These are phyloP conservation scores for Notodonta ziczac DNA, from an alignment of 2,888 invertebrate genomes.

Conservation along the genomic window DNA sequence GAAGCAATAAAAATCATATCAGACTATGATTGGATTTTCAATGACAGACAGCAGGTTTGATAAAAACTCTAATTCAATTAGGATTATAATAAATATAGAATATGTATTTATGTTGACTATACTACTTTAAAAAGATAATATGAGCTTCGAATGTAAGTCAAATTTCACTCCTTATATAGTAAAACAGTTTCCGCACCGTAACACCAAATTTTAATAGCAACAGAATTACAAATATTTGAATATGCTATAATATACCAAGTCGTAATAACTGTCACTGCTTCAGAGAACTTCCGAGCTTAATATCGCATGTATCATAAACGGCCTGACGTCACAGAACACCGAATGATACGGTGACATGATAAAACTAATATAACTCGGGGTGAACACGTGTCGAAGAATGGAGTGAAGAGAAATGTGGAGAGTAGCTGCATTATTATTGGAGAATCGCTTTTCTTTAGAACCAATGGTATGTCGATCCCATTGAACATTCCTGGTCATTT, in stretches of 20 bases:
- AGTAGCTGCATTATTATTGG: neutral
- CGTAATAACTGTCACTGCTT: neutral
- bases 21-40: too few relatives aligned
- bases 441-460: neutral
- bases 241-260: neutral
- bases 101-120: too few relatives aligned
- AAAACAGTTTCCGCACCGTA: neutral
- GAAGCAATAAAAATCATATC: too few relatives aligned
- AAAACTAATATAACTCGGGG: neutral
- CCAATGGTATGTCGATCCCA: neutral
- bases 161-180: conserved; percentile 13
- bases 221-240: neutral
- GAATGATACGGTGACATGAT: neutral
- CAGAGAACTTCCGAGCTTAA: neutral
- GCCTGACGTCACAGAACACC: neutral
- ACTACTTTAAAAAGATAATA: too few relatives aligned
- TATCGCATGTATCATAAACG: conserved; percentile 3
- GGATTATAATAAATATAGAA: too few relatives aligned
- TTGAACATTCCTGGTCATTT: too few relatives aligned
- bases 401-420: neutral
- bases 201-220: neutral
- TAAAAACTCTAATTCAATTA: too few relatives aligned
- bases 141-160: too few relatives aligned
- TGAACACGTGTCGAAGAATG: neutral
- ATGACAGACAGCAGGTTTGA: too few relatives aligned